Percentiles rank a stretch among this genome's conserved stretches.
These are phyloP conservation scores for Heteromurus nitidus DNA, from an alignment of 2,888 invertebrate genomes.

Conservation along the genomic window DNA sequence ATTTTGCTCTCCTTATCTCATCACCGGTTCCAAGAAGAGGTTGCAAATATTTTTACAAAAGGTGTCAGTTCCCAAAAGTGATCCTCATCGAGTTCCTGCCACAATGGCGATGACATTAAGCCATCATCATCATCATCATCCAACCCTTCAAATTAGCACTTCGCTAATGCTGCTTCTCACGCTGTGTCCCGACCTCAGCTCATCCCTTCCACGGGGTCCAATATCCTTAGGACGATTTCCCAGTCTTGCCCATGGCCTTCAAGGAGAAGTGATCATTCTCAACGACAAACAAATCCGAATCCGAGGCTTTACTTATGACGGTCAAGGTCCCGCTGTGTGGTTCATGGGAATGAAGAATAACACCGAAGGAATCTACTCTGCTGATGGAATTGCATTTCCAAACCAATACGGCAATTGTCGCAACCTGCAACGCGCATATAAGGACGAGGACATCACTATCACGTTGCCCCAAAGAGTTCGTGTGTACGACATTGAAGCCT, in stretches of 20 bases:
- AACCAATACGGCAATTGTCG: conserved; percentile 40
- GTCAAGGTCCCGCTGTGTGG: conserved; percentile 50
- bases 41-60: no score
- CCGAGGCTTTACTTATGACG: conserved; percentile 42
- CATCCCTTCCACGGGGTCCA: no score
- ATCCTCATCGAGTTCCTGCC: no score
- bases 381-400: conserved; percentile 41
- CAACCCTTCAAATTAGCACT: no score
- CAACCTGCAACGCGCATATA: conserved; percentile 30
- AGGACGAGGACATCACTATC: conserved; percentile 22
- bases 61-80: no score
- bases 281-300: conserved; percentile 48
- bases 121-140: no score
- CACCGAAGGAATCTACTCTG: conserved; percentile 46
- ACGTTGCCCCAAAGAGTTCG: conserved; percentile 36
- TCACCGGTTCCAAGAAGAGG: no score
- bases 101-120: no score
- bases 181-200: no score
- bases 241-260: conserved; percentile 40
- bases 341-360: conserved; percentile 60
- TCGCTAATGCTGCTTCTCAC: no score
- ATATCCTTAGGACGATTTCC: conserved; percentile 46
- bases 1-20: no score
- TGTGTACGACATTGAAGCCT: conserved; percentile 87
- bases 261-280: conserved; percentile 47